Evolutionary conservation across 23 tunicate genomes (phyloP), one percentile per base, ranked within the genome.

Genomic region (Ciona savignyi): DNA sequence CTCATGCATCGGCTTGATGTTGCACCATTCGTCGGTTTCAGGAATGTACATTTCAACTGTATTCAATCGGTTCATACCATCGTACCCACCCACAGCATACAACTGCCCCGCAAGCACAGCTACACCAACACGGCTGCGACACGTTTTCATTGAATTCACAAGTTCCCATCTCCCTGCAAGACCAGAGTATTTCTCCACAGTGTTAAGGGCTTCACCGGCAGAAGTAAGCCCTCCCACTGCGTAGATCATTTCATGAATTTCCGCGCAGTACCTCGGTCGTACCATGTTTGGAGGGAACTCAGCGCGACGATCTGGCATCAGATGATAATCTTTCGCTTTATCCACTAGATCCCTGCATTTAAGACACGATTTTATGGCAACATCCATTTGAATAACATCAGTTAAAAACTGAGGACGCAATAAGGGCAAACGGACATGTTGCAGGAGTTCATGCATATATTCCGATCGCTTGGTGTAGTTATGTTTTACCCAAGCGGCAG

Each of bases 61-160:
- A 22, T 92, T 78, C 4, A 85, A 77, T 23, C 98, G 79, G 31
- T 85, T 61, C 22, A 63, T 35, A 1, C 98, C 92, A 76, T 92
- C 98, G 35, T 78, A 92, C 6, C 98, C 98, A 4, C 98, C 98
- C 27, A 81, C 66, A 34, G 98, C 98, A 73, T 92, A 92, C 63
- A 92, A 76, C 66, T 80, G 66, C 1, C 98, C 87, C 11, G 56
- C 77, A 27, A 92, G 62, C 15, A 76, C 90, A 35, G 98, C 87
- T 27, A 92, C 98, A 29, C 98, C 98, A 28, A 92, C 87, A 25
- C 98, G 71, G 34, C 98, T 85, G 0, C 98, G 76, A 48, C 90
- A 84, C 15, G 77, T 69, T 60, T 34, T 63, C 98, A 92, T 92
- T 21, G 87, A 68, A 51, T 87, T 28, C 23, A 85, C 84, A 2